These are phyloP conservation scores for Trichosurus vulpecula DNA, from an alignment of 2,797 vertebrate genomes.

Conservation along the genomic window DNA sequence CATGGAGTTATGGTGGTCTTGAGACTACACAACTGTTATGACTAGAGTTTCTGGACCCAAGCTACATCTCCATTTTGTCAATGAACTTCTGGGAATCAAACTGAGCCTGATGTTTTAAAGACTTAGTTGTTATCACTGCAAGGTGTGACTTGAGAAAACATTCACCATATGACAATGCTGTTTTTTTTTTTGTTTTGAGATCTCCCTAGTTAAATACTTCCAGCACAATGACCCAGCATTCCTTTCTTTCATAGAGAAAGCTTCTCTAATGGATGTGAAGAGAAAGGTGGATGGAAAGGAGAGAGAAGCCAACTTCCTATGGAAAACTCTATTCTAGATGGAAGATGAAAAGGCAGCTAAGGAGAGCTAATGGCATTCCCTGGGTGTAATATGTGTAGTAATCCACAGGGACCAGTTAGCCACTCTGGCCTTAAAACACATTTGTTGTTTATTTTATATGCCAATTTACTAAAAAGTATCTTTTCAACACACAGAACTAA, in stretches of 20 bases:
- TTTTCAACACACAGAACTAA: slow-evolving; percentile 2
- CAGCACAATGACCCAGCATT: neutral
- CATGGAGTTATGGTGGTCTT: neutral
- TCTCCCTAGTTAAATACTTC: neutral
- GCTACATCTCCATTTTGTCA: neutral
- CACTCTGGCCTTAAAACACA: neutral
- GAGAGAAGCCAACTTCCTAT: neutral
- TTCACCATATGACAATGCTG: slow-evolving; percentile 14
- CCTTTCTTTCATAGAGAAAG: neutral
- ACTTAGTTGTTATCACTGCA: slow-evolving; percentile 5
- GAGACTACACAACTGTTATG: neutral
- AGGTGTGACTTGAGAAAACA: slow-evolving; percentile 52
- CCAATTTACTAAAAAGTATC: neutral
- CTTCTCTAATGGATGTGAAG: neutral
- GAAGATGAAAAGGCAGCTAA: neutral
- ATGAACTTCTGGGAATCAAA: slow-evolving; percentile 21
- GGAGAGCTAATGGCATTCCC: neutral
- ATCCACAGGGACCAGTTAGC: neutral
- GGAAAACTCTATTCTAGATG: neutral
- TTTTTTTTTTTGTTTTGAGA: neutral
- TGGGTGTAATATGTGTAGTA: neutral
- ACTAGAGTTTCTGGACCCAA: neutral
- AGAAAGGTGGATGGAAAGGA: neutral
- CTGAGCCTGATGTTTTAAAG: slow-evolving; percentile 35
- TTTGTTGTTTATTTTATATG: neutral